These are phyloP conservation scores for Ennomos erosarius DNA, from an alignment of 2,888 invertebrate species.

Conservation along the genomic window DNA sequence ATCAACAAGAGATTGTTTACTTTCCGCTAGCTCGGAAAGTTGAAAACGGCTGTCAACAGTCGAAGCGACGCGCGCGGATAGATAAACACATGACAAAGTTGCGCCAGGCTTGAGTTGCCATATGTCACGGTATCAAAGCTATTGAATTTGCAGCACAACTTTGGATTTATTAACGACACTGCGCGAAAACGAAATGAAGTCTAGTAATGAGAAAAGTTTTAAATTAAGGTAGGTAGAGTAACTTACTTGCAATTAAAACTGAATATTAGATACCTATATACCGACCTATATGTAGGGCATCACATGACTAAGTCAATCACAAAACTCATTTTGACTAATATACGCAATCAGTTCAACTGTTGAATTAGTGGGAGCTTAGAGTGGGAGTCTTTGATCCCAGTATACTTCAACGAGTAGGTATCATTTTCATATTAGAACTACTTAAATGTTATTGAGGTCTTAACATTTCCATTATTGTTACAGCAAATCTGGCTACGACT, in stretches of 20 bases:
- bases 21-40: constrained; percentile 11
- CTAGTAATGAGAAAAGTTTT: constrained; percentile 27
- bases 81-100: constrained; percentile 36
- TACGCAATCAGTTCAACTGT: too few species aligned
- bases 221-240: not conserved
- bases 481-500: constrained; percentile 91
- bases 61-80: constrained; percentile 22
- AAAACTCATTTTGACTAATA: too few species aligned
- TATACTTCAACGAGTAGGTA: too few species aligned
- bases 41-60: constrained; percentile 2
- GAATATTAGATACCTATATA: too few species aligned
- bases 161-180: constrained; percentile 15
- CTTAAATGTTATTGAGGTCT: too few species aligned
- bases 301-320: too few species aligned
- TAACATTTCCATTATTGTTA: constrained; percentile 48
- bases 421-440: too few species aligned
- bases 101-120: constrained; percentile 34
- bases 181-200: constrained; percentile 15
- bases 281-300: too few species aligned
- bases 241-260: too few species aligned
- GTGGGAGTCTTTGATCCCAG: too few species aligned
- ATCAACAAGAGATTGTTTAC: constrained; percentile 4
- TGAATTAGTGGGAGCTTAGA: too few species aligned
- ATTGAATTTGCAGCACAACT: constrained; percentile 33
- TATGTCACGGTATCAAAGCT: constrained; percentile 40